Conservation (phyloP, 2,797 vertebrate genomes). For the Microtus agrestis region DNA sequence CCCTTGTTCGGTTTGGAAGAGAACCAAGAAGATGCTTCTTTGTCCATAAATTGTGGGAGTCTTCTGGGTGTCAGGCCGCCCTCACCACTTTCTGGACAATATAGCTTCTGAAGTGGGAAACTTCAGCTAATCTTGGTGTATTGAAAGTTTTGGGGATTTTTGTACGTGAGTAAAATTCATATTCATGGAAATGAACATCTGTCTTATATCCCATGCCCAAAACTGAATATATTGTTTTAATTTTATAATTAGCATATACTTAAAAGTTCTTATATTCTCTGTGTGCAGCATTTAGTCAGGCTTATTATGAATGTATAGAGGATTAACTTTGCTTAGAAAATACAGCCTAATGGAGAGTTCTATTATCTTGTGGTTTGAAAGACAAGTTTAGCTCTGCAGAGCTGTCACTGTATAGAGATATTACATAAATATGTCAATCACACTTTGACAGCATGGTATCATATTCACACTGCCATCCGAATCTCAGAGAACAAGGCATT, state of each 20-base stretch:
- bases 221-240: conserved; percentile 26
- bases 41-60: neutral
- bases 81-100: neutral
- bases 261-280: neutral
- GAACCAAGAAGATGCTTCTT: neutral
- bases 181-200: conserved; percentile 2
- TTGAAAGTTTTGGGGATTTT: neutral
- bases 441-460: conserved; percentile 52
- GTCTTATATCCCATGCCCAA: neutral
- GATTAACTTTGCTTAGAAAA: conserved; percentile 17
- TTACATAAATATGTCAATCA: conserved; percentile 68
- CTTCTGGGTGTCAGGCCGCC: neutral
- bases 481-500: neutral
- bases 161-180: neutral
- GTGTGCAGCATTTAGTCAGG: neutral
- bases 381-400: conserved; percentile 46
- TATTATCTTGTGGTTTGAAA: conserved; percentile 61
- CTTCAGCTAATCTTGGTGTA: neutral
- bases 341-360: neutral
- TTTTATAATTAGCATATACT: conserved; percentile 43
- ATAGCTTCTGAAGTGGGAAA: neutral
- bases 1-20: neutral
- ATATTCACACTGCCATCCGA: conserved; percentile 48
- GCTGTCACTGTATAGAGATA: conserved; percentile 36
- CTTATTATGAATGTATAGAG: neutral